Evolutionary conservation across 1,140 invertebrate species (phyloP).

Genomic region (Hyles euphorbiae): DNA sequence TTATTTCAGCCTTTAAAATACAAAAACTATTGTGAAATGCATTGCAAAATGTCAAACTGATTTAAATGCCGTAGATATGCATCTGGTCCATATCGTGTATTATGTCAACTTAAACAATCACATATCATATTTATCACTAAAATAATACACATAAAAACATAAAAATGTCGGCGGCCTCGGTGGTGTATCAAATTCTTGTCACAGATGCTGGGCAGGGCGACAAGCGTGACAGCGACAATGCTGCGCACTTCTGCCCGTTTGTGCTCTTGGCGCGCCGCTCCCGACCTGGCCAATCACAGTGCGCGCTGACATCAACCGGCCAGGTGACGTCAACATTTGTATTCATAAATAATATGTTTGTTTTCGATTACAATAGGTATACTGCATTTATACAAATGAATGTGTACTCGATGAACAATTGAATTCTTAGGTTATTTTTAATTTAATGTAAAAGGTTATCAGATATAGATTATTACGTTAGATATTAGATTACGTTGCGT

Average conservation of each 20-base stretch:
- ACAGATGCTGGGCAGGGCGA: conserved; percentile 28
- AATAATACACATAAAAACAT: conserved; percentile 11
- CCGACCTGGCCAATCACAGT: conserved; percentile 22
- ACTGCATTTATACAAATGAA: no score
- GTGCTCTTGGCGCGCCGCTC: conserved; percentile 21
- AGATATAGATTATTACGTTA: no score
- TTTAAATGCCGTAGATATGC: no score
- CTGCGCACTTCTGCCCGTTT: conserved; percentile 33
- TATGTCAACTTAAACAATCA: no score
- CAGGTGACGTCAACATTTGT: conserved; percentile 27
- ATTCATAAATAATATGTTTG: neutral
- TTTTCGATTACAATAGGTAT: neutral
- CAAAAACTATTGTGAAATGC: no score
- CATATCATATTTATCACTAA: conserved; percentile 5
- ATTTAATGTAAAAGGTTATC: no score
- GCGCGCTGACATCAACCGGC: conserved; percentile 10
- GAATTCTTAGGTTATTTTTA: no score
- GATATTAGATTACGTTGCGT: no score
- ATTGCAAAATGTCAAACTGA: no score
- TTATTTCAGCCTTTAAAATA: no score
- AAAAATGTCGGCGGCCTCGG: conserved; percentile 30
- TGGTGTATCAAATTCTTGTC: conserved; percentile 42
- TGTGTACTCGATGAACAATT: no score
- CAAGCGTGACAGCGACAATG: conserved; percentile 32
- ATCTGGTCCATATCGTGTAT: neutral